Base-by-base conservation (phyloP, 2,888 invertebrate species). In the Orthosia incerta region DNA sequence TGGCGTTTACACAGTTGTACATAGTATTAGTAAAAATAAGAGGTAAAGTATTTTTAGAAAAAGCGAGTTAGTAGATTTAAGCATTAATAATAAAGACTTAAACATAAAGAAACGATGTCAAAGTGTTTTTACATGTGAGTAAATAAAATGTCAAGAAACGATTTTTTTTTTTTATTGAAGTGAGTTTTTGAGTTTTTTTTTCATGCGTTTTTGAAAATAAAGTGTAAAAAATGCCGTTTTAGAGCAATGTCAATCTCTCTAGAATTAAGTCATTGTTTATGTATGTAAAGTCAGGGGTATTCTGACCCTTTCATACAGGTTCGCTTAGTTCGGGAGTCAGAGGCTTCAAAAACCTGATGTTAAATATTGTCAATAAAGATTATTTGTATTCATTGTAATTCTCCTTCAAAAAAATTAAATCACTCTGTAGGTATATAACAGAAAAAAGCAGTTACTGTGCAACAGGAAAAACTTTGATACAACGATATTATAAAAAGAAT, bases 91-190 rank as follows among this genome's bases (percentile, higher is more conserved):
- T 39, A 56, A 60, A 80, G 15, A 53, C 45, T 62, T 53, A 59
- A 59, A 66, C 45, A 46, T 66, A 62, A 55, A 59, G 15, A 46
- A 55, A 55, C 2, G 2, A 15, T 65, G 56, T 70, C 70, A 78
- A 80, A 75, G 76, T 81, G 70, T 76, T 76, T 69, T 79, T 62
- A 65, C 69, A 76, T 66, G 23, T 31, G 13, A 26, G 31, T 23
- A 39, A 62, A 61, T 16, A 15, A 51, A 39, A 31, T n/a, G 15
- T 7, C 39, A n/a, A n/a, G n/a, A n/a, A n/a, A n/a, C n/a, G n/a
- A n/a, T n/a, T n/a, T n/a, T n/a, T n/a, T n/a, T n/a, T n/a, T n/a
- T n/a, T n/a, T n/a, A n/a, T n/a, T n/a, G n/a, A n/a, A n/a, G n/a
- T n/a, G n/a, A n/a, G n/a, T n/a, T n/a, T n/a, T n/a, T n/a, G n/a